These are phyloP conservation scores for Atherinosoma microstoma DNA, from an alignment of 2,797 vertebrate genomes.

Conservation along the genomic window DNA sequence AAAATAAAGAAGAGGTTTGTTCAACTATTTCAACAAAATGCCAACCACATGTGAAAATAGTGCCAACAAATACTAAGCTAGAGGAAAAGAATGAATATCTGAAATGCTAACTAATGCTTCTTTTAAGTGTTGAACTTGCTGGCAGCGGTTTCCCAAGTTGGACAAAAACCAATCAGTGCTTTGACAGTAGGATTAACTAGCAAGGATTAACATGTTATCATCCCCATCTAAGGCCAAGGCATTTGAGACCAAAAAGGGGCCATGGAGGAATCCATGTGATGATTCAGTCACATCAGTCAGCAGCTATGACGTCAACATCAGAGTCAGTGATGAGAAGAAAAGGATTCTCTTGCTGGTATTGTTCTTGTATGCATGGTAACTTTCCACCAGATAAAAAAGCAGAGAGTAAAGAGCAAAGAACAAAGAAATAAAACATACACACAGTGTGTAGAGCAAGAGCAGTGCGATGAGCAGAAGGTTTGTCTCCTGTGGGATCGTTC, in stretches of 20 bases:
- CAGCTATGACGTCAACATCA: neutral
- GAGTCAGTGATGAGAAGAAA: neutral
- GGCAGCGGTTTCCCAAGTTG: neutral
- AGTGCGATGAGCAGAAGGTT: conserved; percentile 26
- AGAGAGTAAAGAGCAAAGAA: conserved; percentile 5
- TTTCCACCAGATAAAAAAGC: conserved; percentile 35
- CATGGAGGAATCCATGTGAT: neutral
- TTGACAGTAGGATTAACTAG: neutral
- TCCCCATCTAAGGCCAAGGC: neutral
- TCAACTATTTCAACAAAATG: neutral
- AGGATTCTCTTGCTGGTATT: neutral
- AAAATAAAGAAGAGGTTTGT: neutral
- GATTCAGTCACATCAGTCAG: neutral
- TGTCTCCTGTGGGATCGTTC: conserved; percentile 32
- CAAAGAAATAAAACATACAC: neutral
- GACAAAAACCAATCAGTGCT: neutral
- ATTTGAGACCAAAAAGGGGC: neutral
- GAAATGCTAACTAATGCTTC: neutral
- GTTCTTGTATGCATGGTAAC: conserved; percentile 11
- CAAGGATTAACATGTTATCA: neutral
- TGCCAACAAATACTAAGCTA: too few relatives aligned
- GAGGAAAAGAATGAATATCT: neutral
- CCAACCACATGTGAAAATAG: neutral
- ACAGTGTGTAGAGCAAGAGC: conserved; percentile 29
- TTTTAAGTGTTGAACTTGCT: neutral